Conservation (phyloP, 2,113 vertebrate species). For the Epinephelus moara region DNA sequence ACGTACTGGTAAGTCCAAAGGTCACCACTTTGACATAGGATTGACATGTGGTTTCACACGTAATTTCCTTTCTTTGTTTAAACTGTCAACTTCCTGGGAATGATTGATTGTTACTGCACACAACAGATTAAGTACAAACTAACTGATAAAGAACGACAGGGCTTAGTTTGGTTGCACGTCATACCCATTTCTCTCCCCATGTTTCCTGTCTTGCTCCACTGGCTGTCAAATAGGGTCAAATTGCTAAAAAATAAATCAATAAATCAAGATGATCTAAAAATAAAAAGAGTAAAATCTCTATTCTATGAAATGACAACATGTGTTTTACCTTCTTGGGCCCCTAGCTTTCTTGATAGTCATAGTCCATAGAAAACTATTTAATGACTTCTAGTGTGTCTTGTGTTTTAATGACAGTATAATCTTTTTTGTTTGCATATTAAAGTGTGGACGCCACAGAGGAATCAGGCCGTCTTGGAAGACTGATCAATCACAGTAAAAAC, state of each 20-base stretch:
- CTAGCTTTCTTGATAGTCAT: too few relatives aligned
- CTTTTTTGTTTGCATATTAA: not conserved
- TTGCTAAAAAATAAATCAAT: not conserved
- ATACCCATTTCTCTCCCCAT: not conserved
- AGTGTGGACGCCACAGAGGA: constrained; percentile 96
- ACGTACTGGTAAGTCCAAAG: constrained; percentile 91
- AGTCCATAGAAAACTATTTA: too few relatives aligned
- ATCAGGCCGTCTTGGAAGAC: constrained; percentile 89
- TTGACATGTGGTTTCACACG: rapidly evolving
- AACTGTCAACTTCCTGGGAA: not conserved
- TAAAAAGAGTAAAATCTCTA: too few relatives aligned
- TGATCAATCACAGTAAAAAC: constrained; percentile 96
- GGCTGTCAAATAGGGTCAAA: not conserved
- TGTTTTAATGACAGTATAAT: not conserved
- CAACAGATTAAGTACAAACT: too few relatives aligned
- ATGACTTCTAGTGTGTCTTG: not conserved
- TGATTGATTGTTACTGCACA: not conserved
- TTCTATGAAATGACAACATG: too few relatives aligned
- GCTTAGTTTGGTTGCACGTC: not conserved
- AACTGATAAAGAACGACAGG: too few relatives aligned
- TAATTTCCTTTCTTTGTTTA: not conserved
- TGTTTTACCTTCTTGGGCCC: too few relatives aligned
- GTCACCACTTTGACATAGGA: not conserved
- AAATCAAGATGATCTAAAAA: too few relatives aligned
- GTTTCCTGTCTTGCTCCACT: not conserved